phyloP scores from a whole-genome alignment of 1,140 invertebrate genomes.

The Camponotus vicinus region DNA sequence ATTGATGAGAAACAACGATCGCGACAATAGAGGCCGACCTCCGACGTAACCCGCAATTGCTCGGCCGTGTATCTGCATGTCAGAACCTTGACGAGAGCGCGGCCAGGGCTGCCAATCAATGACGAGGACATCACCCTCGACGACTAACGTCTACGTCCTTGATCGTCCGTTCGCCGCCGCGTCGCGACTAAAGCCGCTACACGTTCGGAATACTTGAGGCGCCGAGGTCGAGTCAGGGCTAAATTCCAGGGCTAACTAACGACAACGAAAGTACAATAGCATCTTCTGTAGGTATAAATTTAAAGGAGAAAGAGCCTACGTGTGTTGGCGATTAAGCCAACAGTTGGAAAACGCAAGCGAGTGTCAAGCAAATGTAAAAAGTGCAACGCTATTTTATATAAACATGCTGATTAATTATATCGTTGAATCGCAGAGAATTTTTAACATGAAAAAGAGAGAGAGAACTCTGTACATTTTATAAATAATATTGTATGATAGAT shows the following conservation, averaged over 20 bases:
- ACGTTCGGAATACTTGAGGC: constrained; percentile 54
- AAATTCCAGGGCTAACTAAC: constrained; percentile 53
- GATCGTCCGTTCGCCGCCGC: constrained; percentile 70
- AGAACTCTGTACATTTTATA: background rate
- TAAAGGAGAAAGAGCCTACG: constrained; percentile 55
- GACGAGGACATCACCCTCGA: constrained; percentile 83
- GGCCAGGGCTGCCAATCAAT: constrained; percentile 82
- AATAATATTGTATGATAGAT: background rate
- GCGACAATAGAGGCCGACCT: constrained; percentile 42
- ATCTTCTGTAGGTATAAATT: constrained; percentile 31
- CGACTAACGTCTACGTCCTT: constrained; percentile 74
- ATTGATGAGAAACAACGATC: constrained; percentile 36
- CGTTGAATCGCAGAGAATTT: background rate
- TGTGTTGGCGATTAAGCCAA: background rate
- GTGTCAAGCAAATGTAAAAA: background rate
- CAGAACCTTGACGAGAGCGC: constrained; percentile 71
- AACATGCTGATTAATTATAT: constrained; percentile 29
- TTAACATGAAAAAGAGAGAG: background rate
- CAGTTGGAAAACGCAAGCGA: background rate
- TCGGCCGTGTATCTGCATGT: constrained; percentile 52
- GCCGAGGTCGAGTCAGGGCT: constrained; percentile 56
- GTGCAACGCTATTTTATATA: background rate
- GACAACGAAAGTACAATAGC: constrained; percentile 61
- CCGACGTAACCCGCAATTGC: constrained; percentile 58
- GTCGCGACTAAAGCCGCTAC: constrained; percentile 51